Percentiles rank a stretch among this genome's conserved stretches.
Conservation (phyloP, 2,113 vertebrate species). For the Trogon surrucura region DNA sequence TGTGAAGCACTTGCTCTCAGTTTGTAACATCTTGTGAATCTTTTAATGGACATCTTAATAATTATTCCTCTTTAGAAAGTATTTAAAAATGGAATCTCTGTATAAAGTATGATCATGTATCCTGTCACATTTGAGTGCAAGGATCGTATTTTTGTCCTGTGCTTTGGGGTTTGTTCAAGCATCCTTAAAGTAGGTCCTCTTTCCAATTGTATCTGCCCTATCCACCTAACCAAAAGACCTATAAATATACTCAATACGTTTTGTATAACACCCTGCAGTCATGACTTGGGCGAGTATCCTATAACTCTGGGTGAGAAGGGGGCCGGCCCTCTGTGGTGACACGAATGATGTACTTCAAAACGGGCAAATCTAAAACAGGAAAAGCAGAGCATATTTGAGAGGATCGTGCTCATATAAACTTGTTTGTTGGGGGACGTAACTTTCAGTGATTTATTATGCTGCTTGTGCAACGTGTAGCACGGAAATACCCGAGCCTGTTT, state of each 20-base stretch:
- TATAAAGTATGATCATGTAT: background rate
- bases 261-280: background rate
- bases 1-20: background rate
- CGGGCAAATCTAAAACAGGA: background rate
- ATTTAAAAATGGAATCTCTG: background rate
- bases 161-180: background rate
- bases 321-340: background rate
- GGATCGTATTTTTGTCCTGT: background rate
- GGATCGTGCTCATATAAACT: background rate
- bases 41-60: slow-evolving; percentile 2
- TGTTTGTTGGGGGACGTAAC: background rate
- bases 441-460: slow-evolving; percentile 12
- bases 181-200: background rate
- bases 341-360: background rate
- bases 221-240: background rate
- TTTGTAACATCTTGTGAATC: background rate
- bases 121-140: background rate
- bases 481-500: background rate
- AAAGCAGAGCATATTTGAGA: background rate
- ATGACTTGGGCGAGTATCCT: background rate
- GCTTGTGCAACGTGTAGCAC: background rate
- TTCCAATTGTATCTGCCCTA: background rate
- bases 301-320: background rate
- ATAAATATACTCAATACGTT: background rate
- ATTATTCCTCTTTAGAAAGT: background rate